These are phyloP conservation scores for Netelia melanura DNA, from an alignment of 2,888 invertebrate species.

Conservation along the genomic window DNA sequence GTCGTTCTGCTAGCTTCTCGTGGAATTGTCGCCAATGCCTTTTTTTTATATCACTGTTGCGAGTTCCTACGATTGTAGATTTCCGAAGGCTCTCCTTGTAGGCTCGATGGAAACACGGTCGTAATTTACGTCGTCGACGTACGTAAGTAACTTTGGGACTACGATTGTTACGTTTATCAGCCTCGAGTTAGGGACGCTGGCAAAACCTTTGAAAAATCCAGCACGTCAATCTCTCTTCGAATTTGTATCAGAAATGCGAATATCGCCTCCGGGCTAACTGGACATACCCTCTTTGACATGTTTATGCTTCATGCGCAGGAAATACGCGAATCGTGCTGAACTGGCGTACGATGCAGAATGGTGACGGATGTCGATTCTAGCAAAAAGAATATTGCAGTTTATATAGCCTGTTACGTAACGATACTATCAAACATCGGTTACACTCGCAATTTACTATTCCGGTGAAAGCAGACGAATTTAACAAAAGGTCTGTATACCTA, in stretches of 20 bases:
- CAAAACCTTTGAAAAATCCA: constrained; percentile 62
- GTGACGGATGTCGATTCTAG: constrained; percentile 53
- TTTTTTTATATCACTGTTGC: background rate
- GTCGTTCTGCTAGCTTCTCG: background rate
- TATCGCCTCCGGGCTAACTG: constrained; percentile 31
- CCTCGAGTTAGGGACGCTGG: constrained; percentile 59
- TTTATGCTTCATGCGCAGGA: constrained; percentile 56
- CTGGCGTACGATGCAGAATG: constrained; percentile 19
- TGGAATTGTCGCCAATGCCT: background rate
- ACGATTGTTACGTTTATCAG: constrained; percentile 68
- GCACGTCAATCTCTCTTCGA: constrained; percentile 40
- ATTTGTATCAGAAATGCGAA: constrained; percentile 18
- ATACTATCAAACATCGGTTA: constrained; percentile 26
- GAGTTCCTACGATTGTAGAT: background rate
- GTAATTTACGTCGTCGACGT: constrained; percentile 70
- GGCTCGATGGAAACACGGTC: constrained; percentile 67
- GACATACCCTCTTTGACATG: constrained; percentile 27
- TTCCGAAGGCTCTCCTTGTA: background rate
- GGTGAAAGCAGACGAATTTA: constrained; percentile 20
- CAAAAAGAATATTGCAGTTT: constrained; percentile 15
- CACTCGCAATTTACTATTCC: background rate
- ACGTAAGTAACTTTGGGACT: constrained; percentile 7
- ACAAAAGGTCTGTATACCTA: background rate
- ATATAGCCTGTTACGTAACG: constrained; percentile 23
- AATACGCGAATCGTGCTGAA: constrained; percentile 31